These are phyloP conservation scores for Argyrosomus regius DNA, from an alignment of 2,797 vertebrate genomes.

Conservation along the genomic window DNA sequence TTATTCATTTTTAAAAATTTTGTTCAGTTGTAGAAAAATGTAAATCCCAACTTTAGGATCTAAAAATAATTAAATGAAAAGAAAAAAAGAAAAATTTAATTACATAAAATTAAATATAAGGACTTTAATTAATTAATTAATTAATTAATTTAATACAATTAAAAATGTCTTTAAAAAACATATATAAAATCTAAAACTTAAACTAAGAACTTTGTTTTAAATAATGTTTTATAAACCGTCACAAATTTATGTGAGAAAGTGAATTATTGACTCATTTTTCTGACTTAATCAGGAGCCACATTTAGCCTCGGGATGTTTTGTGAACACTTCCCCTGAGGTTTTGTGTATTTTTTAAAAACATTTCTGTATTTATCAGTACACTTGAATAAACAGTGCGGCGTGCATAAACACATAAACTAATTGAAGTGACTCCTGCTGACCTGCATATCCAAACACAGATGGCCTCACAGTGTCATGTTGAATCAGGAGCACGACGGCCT, in stretches of 20 bases:
- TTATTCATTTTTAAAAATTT: not conserved
- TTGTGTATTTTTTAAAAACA: not conserved
- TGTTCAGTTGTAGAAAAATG: too few relatives aligned
- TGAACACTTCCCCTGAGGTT: too few relatives aligned
- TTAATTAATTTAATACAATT: not conserved
- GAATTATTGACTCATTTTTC: not conserved
- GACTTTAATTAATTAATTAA: too few relatives aligned
- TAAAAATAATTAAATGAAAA: not conserved
- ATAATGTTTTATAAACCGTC: too few relatives aligned
- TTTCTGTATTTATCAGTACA: not conserved
- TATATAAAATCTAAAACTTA: too few relatives aligned
- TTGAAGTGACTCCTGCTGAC: constrained; percentile 44
- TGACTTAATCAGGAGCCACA: not conserved
- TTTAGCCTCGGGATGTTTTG: not conserved
- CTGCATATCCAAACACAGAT: constrained; percentile 59
- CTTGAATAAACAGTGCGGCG: not conserved
- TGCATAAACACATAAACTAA: constrained; percentile 10
- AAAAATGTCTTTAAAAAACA: not conserved
- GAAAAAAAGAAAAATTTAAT: not conserved
- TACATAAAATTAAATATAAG: not conserved
- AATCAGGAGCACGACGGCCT: constrained; percentile 12
- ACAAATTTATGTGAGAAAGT: not conserved
- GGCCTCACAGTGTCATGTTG: constrained; percentile 57
- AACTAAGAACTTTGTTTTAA: too few relatives aligned
- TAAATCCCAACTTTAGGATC: not conserved